These are phyloP conservation scores for Capromys pilorides DNA, from an alignment of 2,797 vertebrate genomes.

Conservation along the genomic window DNA sequence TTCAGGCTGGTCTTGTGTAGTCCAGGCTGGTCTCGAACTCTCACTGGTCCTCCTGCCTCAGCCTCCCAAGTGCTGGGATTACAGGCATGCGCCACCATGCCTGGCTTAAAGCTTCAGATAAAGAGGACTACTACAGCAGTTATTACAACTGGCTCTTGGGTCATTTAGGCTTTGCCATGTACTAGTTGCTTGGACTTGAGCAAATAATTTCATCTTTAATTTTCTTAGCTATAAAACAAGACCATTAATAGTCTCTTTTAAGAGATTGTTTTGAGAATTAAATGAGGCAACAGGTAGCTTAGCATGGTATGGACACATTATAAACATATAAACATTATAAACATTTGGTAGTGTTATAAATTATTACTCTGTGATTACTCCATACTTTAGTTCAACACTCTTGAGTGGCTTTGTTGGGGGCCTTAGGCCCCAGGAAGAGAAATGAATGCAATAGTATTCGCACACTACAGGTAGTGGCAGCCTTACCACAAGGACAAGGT, in stretches of 20 bases:
- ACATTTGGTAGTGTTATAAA: slow-evolving; percentile 46
- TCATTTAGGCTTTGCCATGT: not conserved
- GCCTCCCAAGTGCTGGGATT: no score
- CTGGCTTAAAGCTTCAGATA: not conserved
- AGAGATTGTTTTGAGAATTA: slow-evolving; percentile 43
- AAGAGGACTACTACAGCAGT: not conserved
- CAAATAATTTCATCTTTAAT: slow-evolving; percentile 34
- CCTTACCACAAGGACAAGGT: not conserved
- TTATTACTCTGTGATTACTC: slow-evolving; percentile 28
- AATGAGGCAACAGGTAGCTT: slow-evolving; percentile 2
- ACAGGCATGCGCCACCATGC: no score
- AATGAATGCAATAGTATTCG: not conserved
- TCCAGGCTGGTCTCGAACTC: no score
- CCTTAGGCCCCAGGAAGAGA: slow-evolving; percentile 13
- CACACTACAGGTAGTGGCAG: not conserved
- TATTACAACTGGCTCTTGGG: not conserved
- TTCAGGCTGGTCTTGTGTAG: no score
- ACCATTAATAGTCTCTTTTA: not conserved
- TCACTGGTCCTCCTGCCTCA: no score
- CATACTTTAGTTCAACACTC: slow-evolving; percentile 13
- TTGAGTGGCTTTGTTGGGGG: slow-evolving; percentile 41
- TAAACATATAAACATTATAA: slow-evolving; percentile 29
- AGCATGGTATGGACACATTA: not conserved
- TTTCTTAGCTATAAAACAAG: slow-evolving; percentile 30
- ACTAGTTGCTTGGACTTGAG: not conserved